Conservation (phyloP, 2,888 invertebrate species). For the Helicoverpa assulta region DNA sequence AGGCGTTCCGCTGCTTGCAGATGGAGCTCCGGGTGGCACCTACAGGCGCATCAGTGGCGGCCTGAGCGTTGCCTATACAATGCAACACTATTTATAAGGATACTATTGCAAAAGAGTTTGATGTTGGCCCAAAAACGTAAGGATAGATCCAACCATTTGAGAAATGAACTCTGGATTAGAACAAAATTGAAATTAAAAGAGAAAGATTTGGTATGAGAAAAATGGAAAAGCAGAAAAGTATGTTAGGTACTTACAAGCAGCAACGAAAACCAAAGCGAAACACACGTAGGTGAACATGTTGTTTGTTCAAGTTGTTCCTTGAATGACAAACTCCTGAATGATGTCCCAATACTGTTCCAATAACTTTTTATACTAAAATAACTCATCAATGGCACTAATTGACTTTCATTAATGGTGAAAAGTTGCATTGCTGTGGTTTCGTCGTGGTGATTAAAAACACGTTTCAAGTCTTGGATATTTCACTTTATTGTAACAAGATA, state of each 20-base stretch:
- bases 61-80: constrained; percentile 30
- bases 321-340: constrained; percentile 47
- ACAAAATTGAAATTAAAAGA: not conserved
- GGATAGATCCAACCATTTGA: not conserved
- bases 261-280: constrained; percentile 57
- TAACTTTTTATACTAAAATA: constrained; percentile 65
- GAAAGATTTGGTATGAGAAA: not conserved
- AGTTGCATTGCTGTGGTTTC: constrained; percentile 57
- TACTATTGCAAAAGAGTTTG: no score
- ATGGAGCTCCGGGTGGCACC: constrained; percentile 63
- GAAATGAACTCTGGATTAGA: no score
- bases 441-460: constrained; percentile 44
- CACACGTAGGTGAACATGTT: constrained; percentile 66
- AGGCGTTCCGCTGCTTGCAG: constrained; percentile 87
- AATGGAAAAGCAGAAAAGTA: not conserved
- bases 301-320: constrained; percentile 17
- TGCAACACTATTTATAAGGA: no score
- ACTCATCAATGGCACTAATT: constrained; percentile 54
- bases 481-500: constrained; percentile 45
- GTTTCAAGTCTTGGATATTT: constrained; percentile 43
- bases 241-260: constrained; percentile 66
- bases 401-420: constrained; percentile 37
- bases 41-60: not conserved
- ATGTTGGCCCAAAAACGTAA: no score
- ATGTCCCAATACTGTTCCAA: constrained; percentile 18